phyloP scores from a whole-genome alignment of 2,797 vertebrate species.

The Poecile montanus region DNA sequence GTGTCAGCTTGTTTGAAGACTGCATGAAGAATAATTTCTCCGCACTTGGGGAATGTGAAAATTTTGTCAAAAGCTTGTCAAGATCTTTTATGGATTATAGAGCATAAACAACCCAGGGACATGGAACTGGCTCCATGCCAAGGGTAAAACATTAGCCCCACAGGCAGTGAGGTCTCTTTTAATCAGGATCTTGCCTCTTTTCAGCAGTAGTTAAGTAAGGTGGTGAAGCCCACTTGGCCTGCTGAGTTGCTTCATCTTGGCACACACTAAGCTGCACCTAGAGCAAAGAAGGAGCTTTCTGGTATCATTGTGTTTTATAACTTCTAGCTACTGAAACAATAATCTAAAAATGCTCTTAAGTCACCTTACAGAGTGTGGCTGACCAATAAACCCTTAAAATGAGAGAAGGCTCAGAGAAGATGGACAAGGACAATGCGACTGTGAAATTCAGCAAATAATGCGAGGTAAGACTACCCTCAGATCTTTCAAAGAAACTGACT shows the following conservation, averaged over 20 bases:
- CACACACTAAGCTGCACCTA: not conserved
- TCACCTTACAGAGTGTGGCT: not conserved
- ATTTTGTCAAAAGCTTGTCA: not conserved
- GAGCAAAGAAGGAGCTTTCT: not conserved
- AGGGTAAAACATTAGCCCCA: not conserved
- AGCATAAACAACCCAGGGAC: not conserved
- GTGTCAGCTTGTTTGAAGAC: constrained; percentile 37
- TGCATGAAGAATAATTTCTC: not conserved
- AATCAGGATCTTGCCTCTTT: not conserved
- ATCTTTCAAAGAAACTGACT: not conserved
- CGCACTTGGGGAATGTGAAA: not conserved
- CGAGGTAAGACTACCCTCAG: not conserved
- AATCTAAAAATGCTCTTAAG: not conserved
- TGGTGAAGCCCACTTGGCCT: not conserved
- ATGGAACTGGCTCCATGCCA: not conserved
- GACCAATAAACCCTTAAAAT: not conserved
- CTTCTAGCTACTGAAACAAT: not conserved
- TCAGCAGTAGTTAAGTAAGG: not conserved
- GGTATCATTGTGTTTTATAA: not conserved
- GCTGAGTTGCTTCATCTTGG: not conserved
- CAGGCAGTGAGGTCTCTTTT: not conserved
- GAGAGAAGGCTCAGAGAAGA: not conserved
- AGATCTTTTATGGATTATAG: not conserved
- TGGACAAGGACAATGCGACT: not conserved
- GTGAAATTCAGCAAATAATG: not conserved